Conservation (phyloP, 2,113 vertebrate genomes). For the Urocitellus parryii region DNA sequence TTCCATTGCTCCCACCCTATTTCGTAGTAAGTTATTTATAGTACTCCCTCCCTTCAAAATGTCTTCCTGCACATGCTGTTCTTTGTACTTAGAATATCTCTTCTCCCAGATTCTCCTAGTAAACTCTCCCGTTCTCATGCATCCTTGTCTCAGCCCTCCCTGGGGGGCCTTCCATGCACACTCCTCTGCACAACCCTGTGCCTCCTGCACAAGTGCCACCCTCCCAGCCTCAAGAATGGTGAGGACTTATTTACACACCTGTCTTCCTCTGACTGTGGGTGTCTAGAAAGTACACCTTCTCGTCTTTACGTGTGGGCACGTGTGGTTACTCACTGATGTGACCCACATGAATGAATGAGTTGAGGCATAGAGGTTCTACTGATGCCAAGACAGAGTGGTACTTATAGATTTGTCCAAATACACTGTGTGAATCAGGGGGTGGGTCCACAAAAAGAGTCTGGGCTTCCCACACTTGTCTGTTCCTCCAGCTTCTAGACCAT, state of each 20-base stretch:
- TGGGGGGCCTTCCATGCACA: not conserved
- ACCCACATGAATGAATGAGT: not conserved
- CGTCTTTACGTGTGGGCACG: not conserved
- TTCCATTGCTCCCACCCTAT: not conserved
- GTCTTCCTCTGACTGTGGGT: not conserved
- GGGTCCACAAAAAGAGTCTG: conserved; percentile 41
- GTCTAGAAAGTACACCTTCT: not conserved
- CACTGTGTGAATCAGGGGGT: not conserved
- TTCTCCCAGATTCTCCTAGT: not conserved
- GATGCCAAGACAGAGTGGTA: conserved; percentile 32
- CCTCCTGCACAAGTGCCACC: not conserved
- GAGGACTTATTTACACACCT: not conserved
- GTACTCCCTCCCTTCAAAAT: not conserved
- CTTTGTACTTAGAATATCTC: not conserved
- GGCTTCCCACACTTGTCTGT: conserved; percentile 1
- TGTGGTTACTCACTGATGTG: not conserved
- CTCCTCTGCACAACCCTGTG: not conserved
- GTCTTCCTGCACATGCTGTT: not conserved
- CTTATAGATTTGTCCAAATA: conserved; percentile 60
- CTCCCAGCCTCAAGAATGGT: not conserved
- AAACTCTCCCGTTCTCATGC: not conserved
- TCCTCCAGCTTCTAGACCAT: conserved; percentile 1
- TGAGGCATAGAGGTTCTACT: not conserved
- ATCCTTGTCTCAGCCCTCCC: not conserved
- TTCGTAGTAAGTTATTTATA: not conserved